A percentile compares a stretch with the other conserved stretches of the same genome.
Conservation (phyloP, 2,888 invertebrate species). For the Torymus tubicola region DNA sequence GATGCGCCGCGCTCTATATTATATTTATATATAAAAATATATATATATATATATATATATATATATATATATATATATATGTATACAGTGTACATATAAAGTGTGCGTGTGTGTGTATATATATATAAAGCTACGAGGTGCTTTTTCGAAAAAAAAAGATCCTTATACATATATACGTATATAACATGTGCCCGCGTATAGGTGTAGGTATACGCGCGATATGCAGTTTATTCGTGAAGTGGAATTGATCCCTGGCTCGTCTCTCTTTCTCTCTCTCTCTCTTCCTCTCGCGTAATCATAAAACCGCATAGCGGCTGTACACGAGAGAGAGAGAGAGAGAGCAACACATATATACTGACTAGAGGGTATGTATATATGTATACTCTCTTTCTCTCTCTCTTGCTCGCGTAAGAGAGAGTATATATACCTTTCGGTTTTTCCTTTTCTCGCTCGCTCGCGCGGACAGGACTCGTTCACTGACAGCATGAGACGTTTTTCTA, state of each 20-base stretch:
- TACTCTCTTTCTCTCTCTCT: not conserved
- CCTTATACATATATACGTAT: not conserved
- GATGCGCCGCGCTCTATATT: too few species aligned
- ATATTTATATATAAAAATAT: too few species aligned
- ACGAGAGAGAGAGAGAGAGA: too few species aligned
- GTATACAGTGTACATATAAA: not conserved
- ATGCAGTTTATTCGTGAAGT: constrained; percentile 33
- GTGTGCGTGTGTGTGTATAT: constrained; percentile 23
- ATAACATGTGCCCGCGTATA: constrained; percentile 13
- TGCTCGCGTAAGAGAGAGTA: not conserved
- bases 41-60: too few species aligned
- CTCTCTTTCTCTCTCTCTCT: too few species aligned
- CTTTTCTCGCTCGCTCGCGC: not conserved
- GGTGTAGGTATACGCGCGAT: constrained; percentile 30
- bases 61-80: constrained; percentile 11
- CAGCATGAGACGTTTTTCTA: too few species aligned
- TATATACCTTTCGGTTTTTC: constrained; percentile 1
- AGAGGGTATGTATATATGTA: too few species aligned
- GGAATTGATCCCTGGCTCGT: constrained; percentile 41
- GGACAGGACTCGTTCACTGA: too few species aligned
- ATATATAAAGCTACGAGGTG: constrained; percentile 26
- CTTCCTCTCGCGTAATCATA: constrained; percentile 2
- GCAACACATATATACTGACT: not conserved
- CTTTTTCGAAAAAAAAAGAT: not conserved
- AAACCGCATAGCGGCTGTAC: constrained; percentile 29